Base-by-base conservation (phyloP, 2,888 invertebrate species). In the Oegoconia quadripuncta region DNA sequence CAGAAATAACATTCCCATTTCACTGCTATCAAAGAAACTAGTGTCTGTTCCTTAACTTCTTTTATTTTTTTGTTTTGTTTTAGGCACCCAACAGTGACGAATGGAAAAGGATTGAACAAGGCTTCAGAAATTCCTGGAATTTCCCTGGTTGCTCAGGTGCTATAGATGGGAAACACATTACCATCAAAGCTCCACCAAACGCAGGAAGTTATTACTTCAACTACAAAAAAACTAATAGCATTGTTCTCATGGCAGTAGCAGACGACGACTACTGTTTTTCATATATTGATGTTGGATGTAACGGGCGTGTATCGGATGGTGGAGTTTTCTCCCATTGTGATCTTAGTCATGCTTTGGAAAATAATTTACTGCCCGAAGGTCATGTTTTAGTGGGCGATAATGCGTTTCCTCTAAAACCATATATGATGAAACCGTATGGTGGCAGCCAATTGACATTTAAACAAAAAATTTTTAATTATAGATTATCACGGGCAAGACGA, bases 241-340 rank as follows among this genome's bases (percentile, higher is more conserved):
- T 48, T 16, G 39, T 48, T 1, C 28, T 48, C 12, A 37, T 48
- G 41, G 43, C 40, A 9, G 11, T 46, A 6, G 48, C 20, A 20
- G 42, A 44, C 26, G 20, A 40, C 34, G 32, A 48, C 22, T 48
- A 52, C 29, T 39, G 40, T 30, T 48, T 51, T 39, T 18, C 28
- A 33, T 45, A 41, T 30, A 32, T 51, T n/a, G 45, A 52, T 29
- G 37, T 52, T 25, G 49, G 49, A 12, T 39, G 35, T n/a, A 46
- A 46, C 36, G 49, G 49, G 14, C 38, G 40, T 7, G 32, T 35
- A 22, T 45, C 46, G 17, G 50, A 50, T 43, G 47, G 48, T 25
- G 50, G 50, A 37, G 43, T 45, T 25, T 46, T 44, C 25, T 41
- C 39, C 12, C 34, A 46, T 18, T 50, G 42, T 45, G 28, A 22